Evolutionary conservation across 2,888 invertebrate species (phyloP).

Genomic region (Eudemis profundana): DNA sequence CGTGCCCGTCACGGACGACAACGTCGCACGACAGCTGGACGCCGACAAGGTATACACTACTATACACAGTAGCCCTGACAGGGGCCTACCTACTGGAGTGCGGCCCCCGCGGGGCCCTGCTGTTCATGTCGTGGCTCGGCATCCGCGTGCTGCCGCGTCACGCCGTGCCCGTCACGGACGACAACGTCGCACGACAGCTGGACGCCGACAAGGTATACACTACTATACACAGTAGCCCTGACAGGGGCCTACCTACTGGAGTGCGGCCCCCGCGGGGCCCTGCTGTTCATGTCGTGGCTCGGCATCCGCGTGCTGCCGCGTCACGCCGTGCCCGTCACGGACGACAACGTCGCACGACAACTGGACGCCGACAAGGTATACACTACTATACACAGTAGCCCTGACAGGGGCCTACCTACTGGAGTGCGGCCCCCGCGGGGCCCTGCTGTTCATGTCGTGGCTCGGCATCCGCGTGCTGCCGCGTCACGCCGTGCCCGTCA

Average conservation of each 20-base stretch:
- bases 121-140: slow-evolving; percentile 43
- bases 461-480: neutral
- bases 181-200: too few relatives aligned
- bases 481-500: slow-evolving; percentile 39
- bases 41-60: slow-evolving; percentile 45
- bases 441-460: slow-evolving; percentile 46
- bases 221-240: too few relatives aligned
- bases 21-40: too few relatives aligned
- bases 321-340: slow-evolving; percentile 35
- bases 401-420: too few relatives aligned
- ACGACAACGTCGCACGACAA: slow-evolving; percentile 44
- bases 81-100: too few relatives aligned
- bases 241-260: too few relatives aligned
- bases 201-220: slow-evolving; percentile 45
- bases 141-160: neutral
- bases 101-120: slow-evolving; percentile 45
- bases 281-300: slow-evolving; percentile 41
- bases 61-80: too few relatives aligned
- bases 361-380: slow-evolving; percentile 48
- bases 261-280: slow-evolving; percentile 38
- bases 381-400: too few relatives aligned
- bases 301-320: neutral
- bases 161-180: slow-evolving; percentile 46
- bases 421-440: slow-evolving; percentile 41
- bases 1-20: slow-evolving; percentile 48